phyloP scores from a whole-genome alignment of 1,140 invertebrate species.

The Stegodyphus dumicola region DNA sequence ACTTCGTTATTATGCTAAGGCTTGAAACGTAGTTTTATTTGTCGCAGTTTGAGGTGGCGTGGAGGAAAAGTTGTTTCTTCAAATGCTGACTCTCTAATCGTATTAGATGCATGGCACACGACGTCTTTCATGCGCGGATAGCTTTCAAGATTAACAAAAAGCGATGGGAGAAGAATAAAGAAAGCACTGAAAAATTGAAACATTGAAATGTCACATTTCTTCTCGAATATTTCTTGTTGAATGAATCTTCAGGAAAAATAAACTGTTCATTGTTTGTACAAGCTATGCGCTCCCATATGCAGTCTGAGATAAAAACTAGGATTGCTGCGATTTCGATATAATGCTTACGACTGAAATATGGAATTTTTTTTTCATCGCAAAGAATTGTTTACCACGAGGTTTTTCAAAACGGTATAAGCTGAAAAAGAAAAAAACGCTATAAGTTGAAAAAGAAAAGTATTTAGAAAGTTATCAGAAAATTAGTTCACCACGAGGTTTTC shows the following conservation, averaged over 20 bases:
- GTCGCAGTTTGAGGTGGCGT: neutral
- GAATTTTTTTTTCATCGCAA: no score
- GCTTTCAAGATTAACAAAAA: slow-evolving; percentile 43
- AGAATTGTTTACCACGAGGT: no score
- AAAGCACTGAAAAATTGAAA: slow-evolving; percentile 5
- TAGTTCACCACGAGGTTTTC: no score
- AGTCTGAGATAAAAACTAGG: slow-evolving; percentile 14
- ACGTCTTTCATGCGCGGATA: slow-evolving; percentile 35
- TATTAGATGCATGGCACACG: slow-evolving; percentile 25
- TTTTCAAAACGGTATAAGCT: no score
- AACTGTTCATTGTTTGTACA: slow-evolving; percentile 22
- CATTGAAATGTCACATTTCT: slow-evolving; percentile 33
- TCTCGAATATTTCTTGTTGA: slow-evolving; percentile 31
- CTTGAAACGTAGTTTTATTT: neutral
- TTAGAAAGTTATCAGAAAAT: no score
- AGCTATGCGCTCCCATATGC: neutral
- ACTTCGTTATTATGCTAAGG: neutral
- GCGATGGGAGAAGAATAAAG: slow-evolving; percentile 12
- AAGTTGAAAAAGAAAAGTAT: no score
- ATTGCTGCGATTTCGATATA: slow-evolving; percentile 24
- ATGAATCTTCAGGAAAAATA: slow-evolving; percentile 30
- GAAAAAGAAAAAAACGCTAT: no score
- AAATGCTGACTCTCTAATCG: slow-evolving; percentile 5
- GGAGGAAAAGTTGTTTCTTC: slow-evolving; percentile 1
- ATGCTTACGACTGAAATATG: neutral